phyloP scores from a whole-genome alignment of 2,797 vertebrate species.

The Parambassis ranga region DNA sequence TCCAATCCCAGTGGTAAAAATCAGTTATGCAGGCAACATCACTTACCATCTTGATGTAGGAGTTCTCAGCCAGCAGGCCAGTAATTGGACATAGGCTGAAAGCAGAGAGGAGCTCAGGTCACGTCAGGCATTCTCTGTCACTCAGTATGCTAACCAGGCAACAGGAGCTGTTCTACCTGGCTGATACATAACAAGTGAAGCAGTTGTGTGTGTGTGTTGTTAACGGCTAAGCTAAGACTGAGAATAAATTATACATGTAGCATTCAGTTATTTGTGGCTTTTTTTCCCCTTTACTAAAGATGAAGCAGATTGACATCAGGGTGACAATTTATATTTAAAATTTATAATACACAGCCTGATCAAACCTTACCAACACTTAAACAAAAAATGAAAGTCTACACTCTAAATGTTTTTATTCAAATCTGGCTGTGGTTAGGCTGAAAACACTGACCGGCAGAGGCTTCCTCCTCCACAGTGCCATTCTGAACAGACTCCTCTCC shows the following conservation, averaged over 20 bases:
- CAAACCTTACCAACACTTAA: too few species aligned
- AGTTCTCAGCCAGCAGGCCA: conserved; percentile 90
- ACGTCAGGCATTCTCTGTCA: conserved; percentile 40
- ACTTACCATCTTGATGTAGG: conserved; percentile 95
- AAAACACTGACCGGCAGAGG: conserved; percentile 88
- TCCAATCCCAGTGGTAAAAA: background rate
- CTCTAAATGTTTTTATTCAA: background rate
- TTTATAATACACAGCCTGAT: too few species aligned
- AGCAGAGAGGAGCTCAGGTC: conserved; percentile 59
- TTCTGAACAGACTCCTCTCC: conserved; percentile 85
- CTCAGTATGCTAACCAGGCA: conserved; percentile 50
- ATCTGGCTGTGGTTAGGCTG: background rate
- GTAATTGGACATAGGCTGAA: conserved; percentile 98
- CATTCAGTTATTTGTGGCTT: background rate
- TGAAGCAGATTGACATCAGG: background rate
- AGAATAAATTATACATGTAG: conserved; percentile 3
- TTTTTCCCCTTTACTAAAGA: background rate
- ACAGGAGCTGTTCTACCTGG: conserved; percentile 37
- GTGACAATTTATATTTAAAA: background rate
- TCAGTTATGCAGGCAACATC: background rate
- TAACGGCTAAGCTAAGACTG: background rate
- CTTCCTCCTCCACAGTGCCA: conserved; percentile 90
- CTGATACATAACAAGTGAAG: conserved; percentile 19
- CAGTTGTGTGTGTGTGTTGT: background rate
- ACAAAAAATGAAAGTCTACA: background rate